Percentiles rank a stretch among this genome's conserved stretches.
These are phyloP conservation scores for Frankliniella fusca DNA, from an alignment of 2,888 invertebrate genomes.

Conservation along the genomic window DNA sequence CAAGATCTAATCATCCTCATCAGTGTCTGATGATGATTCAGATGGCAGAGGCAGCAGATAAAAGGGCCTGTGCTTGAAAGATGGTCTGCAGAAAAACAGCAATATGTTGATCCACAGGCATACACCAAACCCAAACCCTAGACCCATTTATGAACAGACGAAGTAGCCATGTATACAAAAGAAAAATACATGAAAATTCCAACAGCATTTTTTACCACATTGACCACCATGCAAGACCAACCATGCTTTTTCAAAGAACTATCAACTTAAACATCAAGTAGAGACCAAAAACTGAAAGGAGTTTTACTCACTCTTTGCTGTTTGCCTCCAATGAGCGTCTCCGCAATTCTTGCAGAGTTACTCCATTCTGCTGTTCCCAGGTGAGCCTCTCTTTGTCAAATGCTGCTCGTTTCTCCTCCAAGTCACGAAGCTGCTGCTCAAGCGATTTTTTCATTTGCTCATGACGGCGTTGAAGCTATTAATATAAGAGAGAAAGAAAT, in stretches of 20 bases:
- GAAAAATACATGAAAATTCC: slow-evolving; percentile 17
- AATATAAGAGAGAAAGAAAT: not conserved
- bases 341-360: slow-evolving; percentile 83
- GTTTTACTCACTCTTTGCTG: slow-evolving; percentile 72
- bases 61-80: slow-evolving; percentile 12
- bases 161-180: slow-evolving; percentile 22
- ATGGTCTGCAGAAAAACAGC: not conserved
- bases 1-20: slow-evolving; percentile 1
- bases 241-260: slow-evolving; percentile 3
- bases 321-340: slow-evolving; percentile 83
- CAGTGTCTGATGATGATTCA: slow-evolving; percentile 14
- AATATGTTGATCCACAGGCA: not conserved
- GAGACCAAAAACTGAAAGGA: not conserved
- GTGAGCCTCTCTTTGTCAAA: slow-evolving; percentile 79
- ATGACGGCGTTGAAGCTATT: slow-evolving; percentile 75
- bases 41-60: slow-evolving; percentile 15
- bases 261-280: not conserved
- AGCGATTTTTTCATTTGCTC: slow-evolving; percentile 73
- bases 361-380: slow-evolving; percentile 88
- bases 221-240: slow-evolving; percentile 22
- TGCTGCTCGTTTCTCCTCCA: slow-evolving; percentile 81
- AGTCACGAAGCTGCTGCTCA: slow-evolving; percentile 85
- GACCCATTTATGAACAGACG: not conserved
- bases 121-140: not conserved
- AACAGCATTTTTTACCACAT: not conserved